A percentile compares a stretch with the other conserved stretches of the same genome.
Evolutionary conservation across 1,140 invertebrate species (phyloP).

Genomic region (Oryctes rhinoceros): DNA sequence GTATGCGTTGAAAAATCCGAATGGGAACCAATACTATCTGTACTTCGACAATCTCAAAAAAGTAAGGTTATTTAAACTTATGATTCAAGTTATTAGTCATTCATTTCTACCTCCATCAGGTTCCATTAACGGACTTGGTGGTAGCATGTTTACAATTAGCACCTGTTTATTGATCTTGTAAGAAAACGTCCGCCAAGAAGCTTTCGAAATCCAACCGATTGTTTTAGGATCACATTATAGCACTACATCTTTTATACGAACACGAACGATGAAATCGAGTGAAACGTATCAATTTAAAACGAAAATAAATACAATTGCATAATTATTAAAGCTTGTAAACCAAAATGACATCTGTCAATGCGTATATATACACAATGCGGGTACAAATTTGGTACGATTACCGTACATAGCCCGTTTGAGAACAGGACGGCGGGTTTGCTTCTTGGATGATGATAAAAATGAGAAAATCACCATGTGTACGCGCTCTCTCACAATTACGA

Average conservation of each 20-base stretch:
- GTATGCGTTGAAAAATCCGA: conserved; percentile 76
- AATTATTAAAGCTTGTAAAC: conserved; percentile 17
- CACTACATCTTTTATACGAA: conserved; percentile 16
- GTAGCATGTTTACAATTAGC: conserved; percentile 48
- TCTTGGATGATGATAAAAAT: not conserved
- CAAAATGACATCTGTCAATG: conserved; percentile 13
- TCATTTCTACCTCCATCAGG: conserved; percentile 56
- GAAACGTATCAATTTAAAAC: not conserved
- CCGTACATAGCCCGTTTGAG: not conserved
- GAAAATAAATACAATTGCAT: conserved; percentile 30
- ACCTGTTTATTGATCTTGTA: conserved; percentile 7
- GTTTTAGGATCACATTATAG: not conserved
- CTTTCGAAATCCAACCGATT: not conserved
- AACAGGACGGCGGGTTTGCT: not conserved
- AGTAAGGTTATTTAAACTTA: conserved; percentile 49
- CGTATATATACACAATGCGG: not conserved
- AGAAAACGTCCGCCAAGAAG: not conserved
- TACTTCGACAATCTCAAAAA: conserved; percentile 66
- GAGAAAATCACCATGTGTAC: not conserved
- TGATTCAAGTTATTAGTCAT: conserved; percentile 50
- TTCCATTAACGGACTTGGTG: conserved; percentile 52
- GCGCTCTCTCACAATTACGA: not conserved
- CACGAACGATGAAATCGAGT: not conserved
- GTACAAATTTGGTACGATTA: conserved; percentile 20
- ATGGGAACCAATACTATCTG: conserved; percentile 77